phyloP scores from a whole-genome alignment of 2,888 invertebrate species.

The Athrips mouffetella region DNA sequence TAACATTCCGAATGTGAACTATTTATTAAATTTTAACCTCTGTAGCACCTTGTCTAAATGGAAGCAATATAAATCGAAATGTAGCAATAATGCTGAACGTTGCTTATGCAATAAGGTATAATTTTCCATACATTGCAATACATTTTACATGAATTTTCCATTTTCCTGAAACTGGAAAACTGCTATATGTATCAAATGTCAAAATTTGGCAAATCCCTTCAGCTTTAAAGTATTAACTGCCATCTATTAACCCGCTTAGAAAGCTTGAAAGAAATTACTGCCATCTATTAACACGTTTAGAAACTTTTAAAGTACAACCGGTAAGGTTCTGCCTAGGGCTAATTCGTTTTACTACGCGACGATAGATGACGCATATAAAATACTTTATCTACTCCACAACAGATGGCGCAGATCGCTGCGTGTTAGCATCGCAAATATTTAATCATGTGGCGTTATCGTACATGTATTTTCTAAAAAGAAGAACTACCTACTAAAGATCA shows the following conservation, averaged over 20 bases:
- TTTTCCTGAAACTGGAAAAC: too few relatives aligned
- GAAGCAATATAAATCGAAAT: too few relatives aligned
- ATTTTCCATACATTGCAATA: too few relatives aligned
- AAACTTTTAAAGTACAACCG: too few relatives aligned
- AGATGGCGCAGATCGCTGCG: neutral
- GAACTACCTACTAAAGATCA: constrained; percentile 29
- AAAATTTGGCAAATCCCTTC: too few relatives aligned
- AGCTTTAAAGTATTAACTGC: too few relatives aligned
- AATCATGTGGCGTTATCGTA: neutral
- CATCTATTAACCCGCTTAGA: neutral
- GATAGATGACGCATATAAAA: neutral
- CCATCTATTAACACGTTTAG: neutral
- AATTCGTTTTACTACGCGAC: neutral
- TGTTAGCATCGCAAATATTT: constrained; percentile 20
- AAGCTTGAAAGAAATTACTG: neutral
- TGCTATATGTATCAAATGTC: too few relatives aligned
- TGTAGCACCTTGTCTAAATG: too few relatives aligned
- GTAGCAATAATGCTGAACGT: too few relatives aligned
- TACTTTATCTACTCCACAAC: neutral
- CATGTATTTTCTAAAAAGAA: constrained; percentile 37
- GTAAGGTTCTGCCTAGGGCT: neutral
- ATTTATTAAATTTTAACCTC: neutral
- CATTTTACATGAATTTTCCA: too few relatives aligned
- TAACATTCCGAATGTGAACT: too few relatives aligned
- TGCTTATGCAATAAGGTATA: too few relatives aligned